phyloP scores from a whole-genome alignment of 92 coral and sea anemone species.

The Phenganax stokvisi region DNA sequence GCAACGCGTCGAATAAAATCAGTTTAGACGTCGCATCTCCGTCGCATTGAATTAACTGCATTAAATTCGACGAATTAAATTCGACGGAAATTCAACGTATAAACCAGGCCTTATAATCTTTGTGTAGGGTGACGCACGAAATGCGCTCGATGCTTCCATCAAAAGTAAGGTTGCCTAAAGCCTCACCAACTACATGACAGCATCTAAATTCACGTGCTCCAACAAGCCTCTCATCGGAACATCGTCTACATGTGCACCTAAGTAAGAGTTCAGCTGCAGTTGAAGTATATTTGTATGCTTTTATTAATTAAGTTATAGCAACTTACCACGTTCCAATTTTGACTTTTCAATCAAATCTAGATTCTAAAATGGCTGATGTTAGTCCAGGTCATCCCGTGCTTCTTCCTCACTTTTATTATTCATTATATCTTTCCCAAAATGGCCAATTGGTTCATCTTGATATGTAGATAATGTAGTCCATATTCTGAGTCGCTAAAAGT shows the following conservation, averaged over 20 bases:
- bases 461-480: neutral
- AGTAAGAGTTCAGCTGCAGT: neutral
- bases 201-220: neutral
- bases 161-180: neutral
- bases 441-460: constrained; percentile 4
- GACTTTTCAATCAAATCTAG: neutral
- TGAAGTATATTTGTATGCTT: neutral
- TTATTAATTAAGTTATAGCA: neutral
- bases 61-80: too few relatives aligned
- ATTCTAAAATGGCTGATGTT: constrained; percentile 2
- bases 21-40: too few relatives aligned
- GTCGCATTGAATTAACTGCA: too few relatives aligned
- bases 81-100: too few relatives aligned
- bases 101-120: too few relatives aligned
- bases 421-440: neutral
- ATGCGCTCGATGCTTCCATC: neutral
- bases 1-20: too few relatives aligned
- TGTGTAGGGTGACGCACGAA: neutral
- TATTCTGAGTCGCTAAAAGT: neutral
- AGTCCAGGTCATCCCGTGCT: neutral
- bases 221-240: constrained; percentile 2
- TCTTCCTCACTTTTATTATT: neutral
- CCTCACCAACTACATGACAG: neutral
- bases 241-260: neutral
- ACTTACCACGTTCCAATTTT: neutral